These are phyloP conservation scores for Cyphomyrus plagiostoma DNA, from an alignment of 2,113 vertebrate genomes.

Conservation along the genomic window DNA sequence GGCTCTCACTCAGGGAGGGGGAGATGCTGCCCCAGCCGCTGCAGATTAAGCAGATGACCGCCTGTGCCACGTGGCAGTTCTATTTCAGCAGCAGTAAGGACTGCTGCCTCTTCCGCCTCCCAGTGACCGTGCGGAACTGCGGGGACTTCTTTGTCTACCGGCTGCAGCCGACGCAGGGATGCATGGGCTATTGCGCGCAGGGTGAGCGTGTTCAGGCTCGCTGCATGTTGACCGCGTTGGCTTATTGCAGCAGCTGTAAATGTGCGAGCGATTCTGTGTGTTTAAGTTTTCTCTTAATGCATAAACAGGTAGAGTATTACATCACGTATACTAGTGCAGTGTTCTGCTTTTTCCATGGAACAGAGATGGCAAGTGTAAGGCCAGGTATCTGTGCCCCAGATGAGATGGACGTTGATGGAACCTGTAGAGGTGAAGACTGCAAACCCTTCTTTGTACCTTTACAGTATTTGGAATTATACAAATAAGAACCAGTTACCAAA, in stretches of 20 bases:
- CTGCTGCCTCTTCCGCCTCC: conserved; percentile 84
- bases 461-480: background rate
- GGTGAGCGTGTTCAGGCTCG: conserved; percentile 50
- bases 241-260: background rate
- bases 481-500: background rate
- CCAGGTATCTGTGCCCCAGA: conserved; percentile 50
- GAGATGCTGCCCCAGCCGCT: conserved; percentile 70
- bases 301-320: background rate
- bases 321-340: background rate
- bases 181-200: conserved; percentile 87
- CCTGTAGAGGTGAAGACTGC: conserved; percentile 58
- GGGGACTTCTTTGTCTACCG: conserved; percentile 80
- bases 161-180: conserved; percentile 81
- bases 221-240: background rate
- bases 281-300: background rate
- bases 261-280: background rate
- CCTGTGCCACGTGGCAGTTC: conserved; percentile 81
- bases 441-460: background rate
- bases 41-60: conserved; percentile 71
- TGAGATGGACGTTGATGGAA: conserved; percentile 44
- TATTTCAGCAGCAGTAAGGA: conserved; percentile 65
- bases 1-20: conserved; percentile 71
- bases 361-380: conserved; percentile 55
- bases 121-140: conserved; percentile 79
- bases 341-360: conserved; percentile 24